Evolutionary conservation across 1,140 invertebrate genomes (phyloP), one percentile per base, ranked within the genome.

Genomic region (Drosophila prosaltans): DNA sequence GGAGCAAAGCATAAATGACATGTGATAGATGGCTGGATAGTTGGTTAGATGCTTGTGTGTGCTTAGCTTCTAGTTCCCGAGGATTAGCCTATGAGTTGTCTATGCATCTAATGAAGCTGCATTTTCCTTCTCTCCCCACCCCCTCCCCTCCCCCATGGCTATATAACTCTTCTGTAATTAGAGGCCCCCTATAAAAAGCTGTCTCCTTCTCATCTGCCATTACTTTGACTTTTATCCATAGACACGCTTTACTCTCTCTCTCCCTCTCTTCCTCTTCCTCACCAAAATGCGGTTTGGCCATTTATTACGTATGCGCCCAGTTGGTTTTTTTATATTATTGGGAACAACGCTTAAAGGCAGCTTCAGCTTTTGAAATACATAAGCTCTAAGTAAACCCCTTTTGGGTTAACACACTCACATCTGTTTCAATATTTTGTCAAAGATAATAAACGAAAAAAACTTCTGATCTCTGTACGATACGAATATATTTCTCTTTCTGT

Each of bases 11-110:
- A 64, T 65, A 64, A 86, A 82, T 86, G 82, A 80, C 80, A 70
- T 82, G 77, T 74, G 83, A 88, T 86, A 77, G 82, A 88, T 78
- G 80, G 72, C 65, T 77, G 78, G 82, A 88, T 78, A 76, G 72
- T 61, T 77, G 78, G 65, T 48, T 78, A 74, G 71, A 65, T 68
- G 70, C 62, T 43, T 45, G 21, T 74, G 70, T 61, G 58, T 68
- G 65, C 58, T 51, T 45, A 26, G 63, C 72, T 64, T 62, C 58
- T 43, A 43, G 70, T 30, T 58, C 32, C 45, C 32, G 54, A 41
- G 72, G 74, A 75, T 76, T 75, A 76, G 68, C 57, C 48, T 0
- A 21, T 51, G 45, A 54, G 74, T 36, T 41, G 68, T 81, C 76
- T 86, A 74, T 72, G 71, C 51, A 55, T 62, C 55, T 74, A 80